Evolutionary conservation across 2,888 invertebrate species (phyloP), one percentile per base, ranked within the genome.

Genomic region (Hermaeophaga mercurialis): DNA sequence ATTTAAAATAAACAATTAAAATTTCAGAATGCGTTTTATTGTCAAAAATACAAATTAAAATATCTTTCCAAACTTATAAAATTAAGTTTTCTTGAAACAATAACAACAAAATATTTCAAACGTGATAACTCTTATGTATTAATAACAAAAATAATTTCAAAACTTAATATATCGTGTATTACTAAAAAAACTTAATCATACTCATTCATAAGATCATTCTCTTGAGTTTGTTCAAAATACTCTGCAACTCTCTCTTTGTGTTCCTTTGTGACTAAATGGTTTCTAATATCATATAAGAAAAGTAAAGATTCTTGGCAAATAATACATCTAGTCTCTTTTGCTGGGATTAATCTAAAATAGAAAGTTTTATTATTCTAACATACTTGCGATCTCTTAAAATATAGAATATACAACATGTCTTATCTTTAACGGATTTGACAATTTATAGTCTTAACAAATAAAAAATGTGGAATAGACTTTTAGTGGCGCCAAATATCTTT

Each of bases 261-360:
- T 12, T 75, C 58, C 54, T 75, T 69, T 0, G 78, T 77, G 0
- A 78, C 70, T 18, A 82, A 65, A 70, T 83, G 83, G 45, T 79
- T 68, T n/a, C 80, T 73, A 3, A 82, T 62, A 47, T 79, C 75
- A 1, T 70, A 59, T 7, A 78, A 66, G 45, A 70, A 75, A n/a
- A 77, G 73, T 24, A 80, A 58, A 1, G 62, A 60, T 2, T 68
- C 65, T 12, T 72, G 58, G 50, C 78, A 78, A 3, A 77, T 50
- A n/a, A 67, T 44, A 56, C 78, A 77, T 3, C 52, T 58, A n/a
- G 71, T 66, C 50, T 71, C 68, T 22, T 63, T 66, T 45, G 67
- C 64, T 3, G 66, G 64, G 17, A 64, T 61, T 53, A 65, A 53
- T 12, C 76, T 77, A 62, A 53, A 72, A 28, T n/a, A n/a, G n/a